phyloP scores from a whole-genome alignment of 2,888 invertebrate species.

The Dicranocentrus wangi region DNA sequence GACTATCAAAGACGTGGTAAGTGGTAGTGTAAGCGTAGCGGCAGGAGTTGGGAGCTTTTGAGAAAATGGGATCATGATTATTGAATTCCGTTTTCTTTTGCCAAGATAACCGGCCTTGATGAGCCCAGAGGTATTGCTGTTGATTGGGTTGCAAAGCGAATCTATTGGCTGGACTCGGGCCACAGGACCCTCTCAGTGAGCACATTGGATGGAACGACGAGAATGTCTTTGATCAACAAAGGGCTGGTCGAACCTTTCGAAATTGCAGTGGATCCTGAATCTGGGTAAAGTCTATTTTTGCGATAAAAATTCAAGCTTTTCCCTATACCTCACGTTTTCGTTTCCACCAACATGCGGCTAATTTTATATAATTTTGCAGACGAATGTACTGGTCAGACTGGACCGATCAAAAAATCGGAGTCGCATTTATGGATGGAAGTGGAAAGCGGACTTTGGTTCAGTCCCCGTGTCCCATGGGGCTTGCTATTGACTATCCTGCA shows the following conservation, averaged over 20 bases:
- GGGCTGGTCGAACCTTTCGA: constrained; percentile 81
- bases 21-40: too few relatives aligned
- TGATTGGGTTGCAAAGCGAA: constrained; percentile 81
- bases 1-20: constrained; percentile 63
- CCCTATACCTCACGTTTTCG: too few relatives aligned
- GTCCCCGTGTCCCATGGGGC: constrained; percentile 83
- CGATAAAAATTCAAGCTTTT: too few relatives aligned
- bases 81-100: background rate
- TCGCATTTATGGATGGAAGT: constrained; percentile 81
- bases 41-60: too few relatives aligned
- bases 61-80: background rate
- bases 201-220: constrained; percentile 79
- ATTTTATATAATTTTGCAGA: constrained; percentile 74
- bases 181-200: constrained; percentile 76
- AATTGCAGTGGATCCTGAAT: constrained; percentile 81
- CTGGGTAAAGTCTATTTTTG: constrained; percentile 75
- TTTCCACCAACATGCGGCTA: background rate
- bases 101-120: constrained; percentile 76
- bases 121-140: constrained; percentile 85
- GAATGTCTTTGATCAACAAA: constrained; percentile 77
- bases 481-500: constrained; percentile 84
- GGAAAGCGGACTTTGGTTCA: constrained; percentile 78
- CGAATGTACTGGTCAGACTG: constrained; percentile 85
- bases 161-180: constrained; percentile 82
- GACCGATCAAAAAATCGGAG: constrained; percentile 80